Percentiles rank a stretch among this genome's conserved stretches.
Conservation (phyloP, 1,140 invertebrate species). For the Drosophila equinoxialis region DNA sequence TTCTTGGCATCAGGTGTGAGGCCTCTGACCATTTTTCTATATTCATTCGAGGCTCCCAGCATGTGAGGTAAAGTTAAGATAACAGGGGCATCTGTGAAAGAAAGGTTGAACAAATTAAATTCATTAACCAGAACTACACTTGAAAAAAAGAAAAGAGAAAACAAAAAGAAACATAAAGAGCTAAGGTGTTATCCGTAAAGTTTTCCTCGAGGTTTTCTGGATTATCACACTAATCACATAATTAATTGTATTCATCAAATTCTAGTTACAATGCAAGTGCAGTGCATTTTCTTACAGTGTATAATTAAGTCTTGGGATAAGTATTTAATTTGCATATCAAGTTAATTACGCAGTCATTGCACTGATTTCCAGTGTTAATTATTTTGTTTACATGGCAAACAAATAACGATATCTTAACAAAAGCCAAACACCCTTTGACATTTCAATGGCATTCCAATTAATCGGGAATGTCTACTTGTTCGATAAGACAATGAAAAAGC, state of each 20-base stretch:
- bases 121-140: slow-evolving; percentile 10
- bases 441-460: slow-evolving; percentile 30
- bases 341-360: slow-evolving; percentile 42
- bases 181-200: background rate
- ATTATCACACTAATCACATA: too few species aligned
- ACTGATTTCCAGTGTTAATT: slow-evolving; percentile 43
- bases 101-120: background rate
- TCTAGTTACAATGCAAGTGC: too few species aligned
- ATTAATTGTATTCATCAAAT: too few species aligned
- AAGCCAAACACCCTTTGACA: slow-evolving; percentile 19
- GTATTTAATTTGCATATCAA: slow-evolving; percentile 56
- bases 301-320: slow-evolving; percentile 19
- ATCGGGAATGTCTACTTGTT: background rate
- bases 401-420: slow-evolving; percentile 19
- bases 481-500: background rate
- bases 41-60: slow-evolving; percentile 84
- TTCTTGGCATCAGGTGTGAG: slow-evolving; percentile 84
- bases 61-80: slow-evolving; percentile 87
- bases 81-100: slow-evolving; percentile 83
- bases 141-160: background rate
- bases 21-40: slow-evolving; percentile 84
- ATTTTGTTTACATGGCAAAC: slow-evolving; percentile 50
- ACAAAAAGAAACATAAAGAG: slow-evolving; percentile 23
- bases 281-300: background rate
- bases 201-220: too few species aligned